phyloP scores from a whole-genome alignment of 2,113 vertebrate species.

The Anseranas semipalmata region DNA sequence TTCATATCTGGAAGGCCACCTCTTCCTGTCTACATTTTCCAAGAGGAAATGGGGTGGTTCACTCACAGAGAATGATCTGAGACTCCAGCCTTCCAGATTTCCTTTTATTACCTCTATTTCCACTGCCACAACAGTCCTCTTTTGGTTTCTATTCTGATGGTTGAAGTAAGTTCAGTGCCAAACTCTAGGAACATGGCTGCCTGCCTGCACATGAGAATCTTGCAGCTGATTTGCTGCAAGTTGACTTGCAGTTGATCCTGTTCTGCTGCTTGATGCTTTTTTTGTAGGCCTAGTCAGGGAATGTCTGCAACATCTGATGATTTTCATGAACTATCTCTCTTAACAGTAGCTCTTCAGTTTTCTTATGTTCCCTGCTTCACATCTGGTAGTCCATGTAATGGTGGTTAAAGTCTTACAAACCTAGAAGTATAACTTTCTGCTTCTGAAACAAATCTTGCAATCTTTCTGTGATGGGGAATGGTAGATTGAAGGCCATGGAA shows the following conservation, averaged over 20 bases:
- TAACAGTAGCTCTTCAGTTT: neutral
- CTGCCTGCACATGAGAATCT: neutral
- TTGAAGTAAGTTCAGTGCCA: neutral
- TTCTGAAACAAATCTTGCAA: neutral
- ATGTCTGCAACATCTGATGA: neutral
- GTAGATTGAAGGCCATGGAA: neutral
- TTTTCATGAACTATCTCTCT: neutral
- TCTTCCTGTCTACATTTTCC: neutral
- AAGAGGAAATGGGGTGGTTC: neutral
- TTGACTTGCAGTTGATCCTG: neutral
- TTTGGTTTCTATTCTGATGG: neutral
- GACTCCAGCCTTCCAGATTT: neutral
- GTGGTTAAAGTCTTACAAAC: neutral
- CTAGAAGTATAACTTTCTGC: neutral
- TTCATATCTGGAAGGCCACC: neutral
- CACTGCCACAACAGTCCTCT: neutral
- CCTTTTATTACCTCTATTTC: neutral
- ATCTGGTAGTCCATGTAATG: neutral
- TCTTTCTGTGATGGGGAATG: neutral
- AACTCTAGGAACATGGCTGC: neutral
- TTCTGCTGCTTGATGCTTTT: neutral
- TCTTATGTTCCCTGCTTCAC: neutral
- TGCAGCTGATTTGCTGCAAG: neutral
- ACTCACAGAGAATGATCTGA: neutral
- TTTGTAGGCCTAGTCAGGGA: neutral